Conservation (phyloP, 2,113 vertebrate genomes). For the Orthonyx spaldingii region DNA sequence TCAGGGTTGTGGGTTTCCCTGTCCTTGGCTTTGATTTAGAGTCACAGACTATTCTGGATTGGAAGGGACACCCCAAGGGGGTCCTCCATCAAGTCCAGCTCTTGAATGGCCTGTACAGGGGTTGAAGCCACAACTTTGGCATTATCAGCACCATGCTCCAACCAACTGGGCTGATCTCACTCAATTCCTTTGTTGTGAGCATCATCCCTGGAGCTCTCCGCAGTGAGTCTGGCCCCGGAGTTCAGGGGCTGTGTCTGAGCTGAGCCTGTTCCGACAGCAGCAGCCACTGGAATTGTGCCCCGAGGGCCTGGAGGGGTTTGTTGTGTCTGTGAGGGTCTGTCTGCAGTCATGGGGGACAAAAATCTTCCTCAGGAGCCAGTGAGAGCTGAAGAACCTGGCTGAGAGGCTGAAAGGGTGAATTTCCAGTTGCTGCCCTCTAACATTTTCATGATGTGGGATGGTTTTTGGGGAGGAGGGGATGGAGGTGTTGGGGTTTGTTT, state of each 20-base stretch:
- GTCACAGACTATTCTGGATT: background rate
- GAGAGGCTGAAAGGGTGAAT: background rate
- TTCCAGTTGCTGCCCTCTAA: background rate
- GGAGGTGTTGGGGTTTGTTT: background rate
- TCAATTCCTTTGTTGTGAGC: background rate
- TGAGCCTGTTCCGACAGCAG: background rate
- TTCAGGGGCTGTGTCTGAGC: rapidly evolving
- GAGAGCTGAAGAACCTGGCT: background rate
- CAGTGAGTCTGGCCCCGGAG: background rate
- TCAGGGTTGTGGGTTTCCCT: background rate
- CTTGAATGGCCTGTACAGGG: background rate
- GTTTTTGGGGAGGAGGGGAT: background rate
- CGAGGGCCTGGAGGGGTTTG: background rate
- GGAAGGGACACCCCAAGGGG: background rate
- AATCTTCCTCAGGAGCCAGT: background rate
- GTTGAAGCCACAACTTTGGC: background rate
- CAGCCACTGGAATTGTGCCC: background rate
- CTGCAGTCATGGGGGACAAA: background rate
- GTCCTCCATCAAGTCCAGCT: rapidly evolving
- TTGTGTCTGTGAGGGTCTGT: background rate
- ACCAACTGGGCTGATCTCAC: background rate
- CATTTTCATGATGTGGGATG: background rate
- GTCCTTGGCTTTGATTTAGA: background rate
- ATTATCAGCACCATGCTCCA: background rate
- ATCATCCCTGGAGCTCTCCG: background rate